Base-by-base conservation (phyloP, 1,140 invertebrate genomes). In the Drosophila orosa region DNA sequence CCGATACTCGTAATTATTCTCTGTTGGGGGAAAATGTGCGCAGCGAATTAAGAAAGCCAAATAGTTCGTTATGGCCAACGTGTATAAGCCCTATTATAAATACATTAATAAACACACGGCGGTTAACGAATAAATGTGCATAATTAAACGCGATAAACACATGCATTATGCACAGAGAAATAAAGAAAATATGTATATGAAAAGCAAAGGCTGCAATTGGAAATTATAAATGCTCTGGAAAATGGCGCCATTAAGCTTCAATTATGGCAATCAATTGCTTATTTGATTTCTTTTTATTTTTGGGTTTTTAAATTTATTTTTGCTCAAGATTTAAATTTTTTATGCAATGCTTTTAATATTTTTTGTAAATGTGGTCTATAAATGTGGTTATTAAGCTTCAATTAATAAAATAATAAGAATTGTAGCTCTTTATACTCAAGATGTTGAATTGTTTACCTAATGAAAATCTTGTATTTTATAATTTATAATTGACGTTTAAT, bases 71-170 rank as follows among this genome's bases (percentile, higher is more conserved):
- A 65, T 50, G 60, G 65, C 17, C 37, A 39, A 27, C 62, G 35
- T 44, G 65, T 68, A 66, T 68, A 66, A 67, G 65, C 61, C 65
- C 39, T 68, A 68, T 66, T 68, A 68, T 68, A 68, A 68, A 68
- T 68, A 68, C 35, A 68, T 68, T 68, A 68, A 68, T 66, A 50
- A 33, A 68, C 44, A 40, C 44, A 67, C 60, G 15, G 25, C 31
- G 59, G 40, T 31, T 55, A 39, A 54, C 35, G 62, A 50, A 65
- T 42, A 15, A 45, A 33, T 72, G 45, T 61, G 60, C 59, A 79
- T 84, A 85, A 85, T 85, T 85, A 85, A 85, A 74, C 73, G 65
- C 48, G 19, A 39, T 50, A 59, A 60, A 59, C 47, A 62, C 57
- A 80, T 45, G 45, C 42, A 73, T 52, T 29, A 54, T 66, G 24